These are phyloP conservation scores for Dryas iulia DNA, from an alignment of 1,140 invertebrate species.

Conservation along the genomic window DNA sequence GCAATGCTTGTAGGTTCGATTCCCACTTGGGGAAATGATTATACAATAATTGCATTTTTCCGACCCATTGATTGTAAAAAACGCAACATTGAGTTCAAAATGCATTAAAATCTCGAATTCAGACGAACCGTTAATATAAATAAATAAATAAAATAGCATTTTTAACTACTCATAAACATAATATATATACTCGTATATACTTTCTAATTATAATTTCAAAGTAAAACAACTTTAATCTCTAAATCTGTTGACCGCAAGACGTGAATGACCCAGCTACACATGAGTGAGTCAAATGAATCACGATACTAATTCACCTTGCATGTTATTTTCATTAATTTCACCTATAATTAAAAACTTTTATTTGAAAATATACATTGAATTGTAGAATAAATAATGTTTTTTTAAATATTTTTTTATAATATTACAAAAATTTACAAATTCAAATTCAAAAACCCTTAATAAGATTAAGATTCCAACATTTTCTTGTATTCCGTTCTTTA, in stretches of 20 bases:
- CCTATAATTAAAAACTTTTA: conserved; percentile 19
- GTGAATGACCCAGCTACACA: conserved; percentile 48
- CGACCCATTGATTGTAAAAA: too few relatives aligned
- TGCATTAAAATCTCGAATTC: too few relatives aligned
- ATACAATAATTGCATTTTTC: too few relatives aligned
- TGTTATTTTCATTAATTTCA: conserved; percentile 29
- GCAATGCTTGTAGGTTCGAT: too few relatives aligned
- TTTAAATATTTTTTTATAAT: too few relatives aligned
- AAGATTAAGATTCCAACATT: too few relatives aligned
- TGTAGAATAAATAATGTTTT: neutral
- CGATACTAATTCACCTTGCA: conserved; percentile 31
- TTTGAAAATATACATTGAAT: conserved; percentile 11
- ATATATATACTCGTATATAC: neutral
- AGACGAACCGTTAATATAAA: too few relatives aligned
- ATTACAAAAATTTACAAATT: too few relatives aligned
- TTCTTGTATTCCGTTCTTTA: too few relatives aligned
- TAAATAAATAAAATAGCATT: neutral
- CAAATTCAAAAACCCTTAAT: too few relatives aligned
- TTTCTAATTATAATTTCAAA: conserved; percentile 4
- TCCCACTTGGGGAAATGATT: too few relatives aligned
- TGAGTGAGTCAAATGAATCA: conserved; percentile 37
- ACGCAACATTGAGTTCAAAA: too few relatives aligned
- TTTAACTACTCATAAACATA: neutral
- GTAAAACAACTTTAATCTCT: conserved; percentile 22
- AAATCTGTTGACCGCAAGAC: conserved; percentile 48